Evolutionary conservation across 2,888 invertebrate species (phyloP).

Genomic region (Morpho helenor): DNA sequence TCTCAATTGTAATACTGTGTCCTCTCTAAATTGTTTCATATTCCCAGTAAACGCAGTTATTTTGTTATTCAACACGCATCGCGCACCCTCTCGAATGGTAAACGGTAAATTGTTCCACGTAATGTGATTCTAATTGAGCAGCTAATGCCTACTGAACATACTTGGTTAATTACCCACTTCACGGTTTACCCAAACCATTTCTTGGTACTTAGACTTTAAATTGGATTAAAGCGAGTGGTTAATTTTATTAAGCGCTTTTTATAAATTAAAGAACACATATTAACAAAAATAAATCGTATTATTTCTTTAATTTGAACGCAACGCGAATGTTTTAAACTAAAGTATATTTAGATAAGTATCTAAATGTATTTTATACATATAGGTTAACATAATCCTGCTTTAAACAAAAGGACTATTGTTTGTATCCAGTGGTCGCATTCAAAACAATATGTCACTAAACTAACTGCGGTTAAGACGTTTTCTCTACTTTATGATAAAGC

Average conservation of each 20-base stretch:
- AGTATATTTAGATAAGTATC: too few species aligned
- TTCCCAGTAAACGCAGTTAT: slow-evolving; percentile 36
- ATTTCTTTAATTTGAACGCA: neutral
- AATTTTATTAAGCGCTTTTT: too few species aligned
- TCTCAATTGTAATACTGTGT: neutral
- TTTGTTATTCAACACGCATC: slow-evolving; percentile 58
- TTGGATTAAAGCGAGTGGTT: too few species aligned
- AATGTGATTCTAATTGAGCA: slow-evolving; percentile 77
- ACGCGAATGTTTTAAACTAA: too few species aligned
- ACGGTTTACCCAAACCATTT: slow-evolving; percentile 31
- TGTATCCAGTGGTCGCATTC: slow-evolving; percentile 49
- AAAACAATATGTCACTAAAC: slow-evolving; percentile 60
- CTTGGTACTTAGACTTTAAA: slow-evolving; percentile 15
- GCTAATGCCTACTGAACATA: slow-evolving; percentile 68
- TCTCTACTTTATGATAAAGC: slow-evolving; percentile 17
- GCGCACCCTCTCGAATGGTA: slow-evolving; percentile 59
- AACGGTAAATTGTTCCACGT: slow-evolving; percentile 73
- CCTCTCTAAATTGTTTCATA: slow-evolving; percentile 1
- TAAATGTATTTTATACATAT: too few species aligned
- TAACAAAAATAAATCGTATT: slow-evolving; percentile 1
- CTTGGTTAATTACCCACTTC: slow-evolving; percentile 55
- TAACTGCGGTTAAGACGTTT: slow-evolving; percentile 30
- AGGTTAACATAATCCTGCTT: neutral
- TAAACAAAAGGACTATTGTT: slow-evolving; percentile 18
- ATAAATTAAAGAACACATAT: too few species aligned